A percentile compares a stretch with the other conserved stretches of the same genome.
Evolutionary conservation across 2,888 invertebrate genomes (phyloP).

Genomic region (Tetramorium bicarinatum): DNA sequence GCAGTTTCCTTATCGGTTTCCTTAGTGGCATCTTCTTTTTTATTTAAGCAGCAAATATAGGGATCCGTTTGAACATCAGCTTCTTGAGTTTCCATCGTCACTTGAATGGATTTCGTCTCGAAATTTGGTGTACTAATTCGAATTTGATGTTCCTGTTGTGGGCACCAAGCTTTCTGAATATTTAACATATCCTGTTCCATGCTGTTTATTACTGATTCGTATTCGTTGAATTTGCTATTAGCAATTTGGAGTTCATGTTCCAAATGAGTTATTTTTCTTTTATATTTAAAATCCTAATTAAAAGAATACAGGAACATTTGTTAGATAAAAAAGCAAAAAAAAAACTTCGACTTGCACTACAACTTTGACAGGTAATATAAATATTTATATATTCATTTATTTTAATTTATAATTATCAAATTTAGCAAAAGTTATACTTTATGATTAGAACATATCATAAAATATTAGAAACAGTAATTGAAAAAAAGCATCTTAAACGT

Average conservation of each 20-base stretch:
- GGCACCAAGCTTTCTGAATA: slow-evolving; percentile 79
- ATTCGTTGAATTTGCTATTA: slow-evolving; percentile 73
- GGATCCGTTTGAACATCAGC: slow-evolving; percentile 75
- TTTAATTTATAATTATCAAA: slow-evolving; percentile 12
- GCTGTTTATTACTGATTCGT: slow-evolving; percentile 73
- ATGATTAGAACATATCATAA: background rate
- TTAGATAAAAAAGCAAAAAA: background rate
- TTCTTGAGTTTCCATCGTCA: slow-evolving; percentile 62
- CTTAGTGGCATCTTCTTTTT: slow-evolving; percentile 41
- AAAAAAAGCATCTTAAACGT: slow-evolving; percentile 8
- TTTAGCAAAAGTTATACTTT: slow-evolving; percentile 4
- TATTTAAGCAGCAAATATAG: slow-evolving; percentile 68
- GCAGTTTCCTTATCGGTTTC: background rate
- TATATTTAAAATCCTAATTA: slow-evolving; percentile 79
- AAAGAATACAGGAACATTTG: slow-evolving; percentile 15
- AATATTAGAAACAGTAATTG: background rate
- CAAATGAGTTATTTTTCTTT: slow-evolving; percentile 79
- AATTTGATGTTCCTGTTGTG: slow-evolving; percentile 28
- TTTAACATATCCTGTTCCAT: slow-evolving; percentile 81
- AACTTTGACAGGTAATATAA: background rate
- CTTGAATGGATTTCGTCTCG: slow-evolving; percentile 69
- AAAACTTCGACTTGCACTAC: background rate
- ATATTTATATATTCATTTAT: slow-evolving; percentile 46
- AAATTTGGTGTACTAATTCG: slow-evolving; percentile 22
- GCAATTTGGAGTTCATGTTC: slow-evolving; percentile 78